Conservation (phyloP, 37 sponge, comb jelly and placozoan species). For the Agelas oroides region DNA sequence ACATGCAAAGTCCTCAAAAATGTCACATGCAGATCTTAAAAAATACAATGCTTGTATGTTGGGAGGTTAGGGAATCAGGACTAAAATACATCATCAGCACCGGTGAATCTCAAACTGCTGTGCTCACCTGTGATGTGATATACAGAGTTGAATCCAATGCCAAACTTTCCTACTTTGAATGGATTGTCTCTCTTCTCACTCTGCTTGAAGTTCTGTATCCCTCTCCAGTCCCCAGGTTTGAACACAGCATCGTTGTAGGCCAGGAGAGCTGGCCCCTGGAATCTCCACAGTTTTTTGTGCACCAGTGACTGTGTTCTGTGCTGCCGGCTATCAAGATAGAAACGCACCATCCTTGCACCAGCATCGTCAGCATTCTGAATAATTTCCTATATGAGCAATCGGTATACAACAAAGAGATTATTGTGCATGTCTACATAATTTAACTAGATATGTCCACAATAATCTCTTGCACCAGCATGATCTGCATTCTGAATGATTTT, state of each 20-base stretch:
- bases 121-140: slow-evolving; percentile 76
- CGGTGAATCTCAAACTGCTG: too few relatives aligned
- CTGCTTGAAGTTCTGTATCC: slow-evolving; percentile 49
- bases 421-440: too few relatives aligned
- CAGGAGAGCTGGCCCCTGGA: slow-evolving; percentile 75
- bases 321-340: slow-evolving; percentile 58
- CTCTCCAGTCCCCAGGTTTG: slow-evolving; percentile 58
- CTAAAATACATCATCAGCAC: too few relatives aligned
- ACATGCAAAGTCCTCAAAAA: too few relatives aligned
- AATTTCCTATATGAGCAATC: slow-evolving; percentile 37
- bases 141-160: slow-evolving; percentile 79
- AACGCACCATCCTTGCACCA: slow-evolving; percentile 55
- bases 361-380: slow-evolving; percentile 85
- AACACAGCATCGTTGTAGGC: slow-evolving; percentile 71
- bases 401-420: not conserved
- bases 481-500: too few relatives aligned
- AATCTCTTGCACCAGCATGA: too few relatives aligned
- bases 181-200: slow-evolving; percentile 59
- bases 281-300: slow-evolving; percentile 40
- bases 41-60: too few relatives aligned
- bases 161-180: slow-evolving; percentile 74
- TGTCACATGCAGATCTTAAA: too few relatives aligned
- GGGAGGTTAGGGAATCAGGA: too few relatives aligned
- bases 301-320: slow-evolving; percentile 42
- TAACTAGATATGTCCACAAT: too few relatives aligned